Percentiles rank a stretch among this genome's conserved stretches.
Evolutionary conservation across 2,113 vertebrate species (phyloP).

Genomic region (Cyanoramphus novaezelandiae): DNA sequence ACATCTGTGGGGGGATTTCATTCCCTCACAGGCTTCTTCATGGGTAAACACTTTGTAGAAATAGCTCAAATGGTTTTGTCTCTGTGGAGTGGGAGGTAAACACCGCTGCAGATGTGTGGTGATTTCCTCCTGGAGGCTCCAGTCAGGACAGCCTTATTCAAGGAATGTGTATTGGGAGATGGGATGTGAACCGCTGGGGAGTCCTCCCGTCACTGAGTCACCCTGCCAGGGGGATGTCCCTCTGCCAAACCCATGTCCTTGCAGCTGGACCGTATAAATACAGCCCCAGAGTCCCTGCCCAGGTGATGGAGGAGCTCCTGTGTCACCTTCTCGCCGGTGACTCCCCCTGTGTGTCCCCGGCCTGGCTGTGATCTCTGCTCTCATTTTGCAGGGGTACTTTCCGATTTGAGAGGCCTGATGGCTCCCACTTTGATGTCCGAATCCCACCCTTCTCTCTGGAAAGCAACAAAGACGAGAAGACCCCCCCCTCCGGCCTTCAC

Average conservation of each 20-base stretch:
- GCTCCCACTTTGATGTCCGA: conserved; percentile 95
- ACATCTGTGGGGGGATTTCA: neutral
- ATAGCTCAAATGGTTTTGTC: neutral
- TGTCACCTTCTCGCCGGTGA: neutral
- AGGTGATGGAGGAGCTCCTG: neutral
- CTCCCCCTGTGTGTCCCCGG: neutral
- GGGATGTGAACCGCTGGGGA: neutral
- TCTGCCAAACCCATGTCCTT: neutral
- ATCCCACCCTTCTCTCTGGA: conserved; percentile 98
- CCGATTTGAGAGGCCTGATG: conserved; percentile 93
- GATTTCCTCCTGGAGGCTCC: neutral
- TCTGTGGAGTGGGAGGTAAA: neutral
- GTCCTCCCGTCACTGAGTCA: neutral
- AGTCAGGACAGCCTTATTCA: neutral
- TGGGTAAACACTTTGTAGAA: neutral
- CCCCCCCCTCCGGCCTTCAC: conserved; percentile 93
- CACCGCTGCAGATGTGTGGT: neutral
- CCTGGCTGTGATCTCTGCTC: neutral
- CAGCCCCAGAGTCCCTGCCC: neutral
- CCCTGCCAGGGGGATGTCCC: neutral
- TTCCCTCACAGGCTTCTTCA: neutral
- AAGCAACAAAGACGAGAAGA: conserved; percentile 99
- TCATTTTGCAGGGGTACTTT: conserved; percentile 89
- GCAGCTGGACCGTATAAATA: neutral
- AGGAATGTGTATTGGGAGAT: neutral